Conservation (phyloP, 2,113 vertebrate genomes). For the Cynoglossus semilaevis region DNA sequence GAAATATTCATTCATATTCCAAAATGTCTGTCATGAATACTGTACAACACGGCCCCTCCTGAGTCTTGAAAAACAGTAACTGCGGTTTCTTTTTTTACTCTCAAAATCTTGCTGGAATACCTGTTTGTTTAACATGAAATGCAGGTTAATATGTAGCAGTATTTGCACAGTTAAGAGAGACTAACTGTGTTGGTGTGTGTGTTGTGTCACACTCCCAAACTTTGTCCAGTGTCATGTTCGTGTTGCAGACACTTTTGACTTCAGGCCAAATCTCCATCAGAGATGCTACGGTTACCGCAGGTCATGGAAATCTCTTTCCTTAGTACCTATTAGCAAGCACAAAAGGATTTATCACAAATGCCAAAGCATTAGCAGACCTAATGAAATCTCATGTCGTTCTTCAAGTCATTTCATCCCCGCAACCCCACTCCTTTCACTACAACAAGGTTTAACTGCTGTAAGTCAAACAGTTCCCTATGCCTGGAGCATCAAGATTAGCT, state of each 20-base stretch:
- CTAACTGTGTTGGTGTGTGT: conserved; percentile 32
- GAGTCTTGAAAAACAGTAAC: conserved; percentile 19
- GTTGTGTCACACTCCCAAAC: conserved; percentile 15
- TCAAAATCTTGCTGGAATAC: conserved; percentile 6
- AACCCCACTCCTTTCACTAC: conserved; percentile 59
- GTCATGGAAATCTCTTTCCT: conserved; percentile 52
- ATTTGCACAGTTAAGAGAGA: conserved; percentile 18
- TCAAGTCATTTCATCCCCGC: conserved; percentile 62
- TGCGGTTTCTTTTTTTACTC: conserved; percentile 8
- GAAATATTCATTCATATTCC: conserved; percentile 69
- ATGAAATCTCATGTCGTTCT: conserved; percentile 72
- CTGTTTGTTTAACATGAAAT: conserved; percentile 10
- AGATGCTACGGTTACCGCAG: conserved; percentile 47
- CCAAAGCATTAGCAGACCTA: conserved; percentile 68
- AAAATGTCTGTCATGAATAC: conserved; percentile 59
- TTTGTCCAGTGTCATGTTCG: conserved; percentile 39
- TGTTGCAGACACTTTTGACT: conserved; percentile 32
- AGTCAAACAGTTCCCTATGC: conserved; percentile 63
- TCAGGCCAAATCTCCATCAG: conserved; percentile 43
- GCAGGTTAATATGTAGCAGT: conserved; percentile 8
- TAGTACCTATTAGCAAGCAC: conserved; percentile 59
- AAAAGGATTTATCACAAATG: conserved; percentile 69
- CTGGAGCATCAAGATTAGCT: conserved; percentile 50
- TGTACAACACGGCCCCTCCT: conserved; percentile 24
- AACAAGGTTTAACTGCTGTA: conserved; percentile 61